phyloP scores from a whole-genome alignment of 2,797 vertebrate species.

The Hybognathus amarus region DNA sequence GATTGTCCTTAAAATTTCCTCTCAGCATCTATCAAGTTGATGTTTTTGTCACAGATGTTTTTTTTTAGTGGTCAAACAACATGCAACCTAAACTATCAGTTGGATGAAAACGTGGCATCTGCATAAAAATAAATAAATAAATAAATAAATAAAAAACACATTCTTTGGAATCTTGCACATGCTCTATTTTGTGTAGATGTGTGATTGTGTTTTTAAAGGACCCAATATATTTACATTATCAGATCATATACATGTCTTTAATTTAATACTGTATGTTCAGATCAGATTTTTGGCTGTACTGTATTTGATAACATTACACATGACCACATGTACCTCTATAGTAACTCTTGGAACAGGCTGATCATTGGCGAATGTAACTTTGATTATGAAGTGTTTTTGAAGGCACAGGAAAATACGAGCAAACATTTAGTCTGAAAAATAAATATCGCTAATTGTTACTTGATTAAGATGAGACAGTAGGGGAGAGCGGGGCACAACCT shows the following conservation, averaged over 20 bases:
- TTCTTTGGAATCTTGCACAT: slow-evolving; percentile 29
- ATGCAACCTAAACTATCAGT: background rate
- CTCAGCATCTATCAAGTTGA: slow-evolving; percentile 24
- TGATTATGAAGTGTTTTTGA: background rate
- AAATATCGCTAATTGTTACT: background rate
- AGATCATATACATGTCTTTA: background rate
- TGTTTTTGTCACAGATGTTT: background rate
- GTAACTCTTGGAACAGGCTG: slow-evolving; percentile 1
- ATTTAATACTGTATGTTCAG: background rate
- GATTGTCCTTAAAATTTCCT: slow-evolving; percentile 35
- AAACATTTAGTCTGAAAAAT: background rate
- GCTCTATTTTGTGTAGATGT: background rate
- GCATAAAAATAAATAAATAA: background rate
- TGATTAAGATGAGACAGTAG: background rate
- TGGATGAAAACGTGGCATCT: background rate
- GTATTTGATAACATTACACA: background rate
- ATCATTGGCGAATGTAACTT: slow-evolving; percentile 12
- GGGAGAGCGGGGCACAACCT: too few species aligned
- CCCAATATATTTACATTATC: background rate
- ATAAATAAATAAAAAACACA: background rate
- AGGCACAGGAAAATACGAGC: slow-evolving; percentile 3
- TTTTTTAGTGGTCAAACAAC: background rate
- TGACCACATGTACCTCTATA: background rate
- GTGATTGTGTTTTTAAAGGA: slow-evolving; percentile 4
- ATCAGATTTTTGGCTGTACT: background rate